Base-by-base conservation (phyloP, 2,888 invertebrate genomes). In the Scaptomyza caliginosa region DNA sequence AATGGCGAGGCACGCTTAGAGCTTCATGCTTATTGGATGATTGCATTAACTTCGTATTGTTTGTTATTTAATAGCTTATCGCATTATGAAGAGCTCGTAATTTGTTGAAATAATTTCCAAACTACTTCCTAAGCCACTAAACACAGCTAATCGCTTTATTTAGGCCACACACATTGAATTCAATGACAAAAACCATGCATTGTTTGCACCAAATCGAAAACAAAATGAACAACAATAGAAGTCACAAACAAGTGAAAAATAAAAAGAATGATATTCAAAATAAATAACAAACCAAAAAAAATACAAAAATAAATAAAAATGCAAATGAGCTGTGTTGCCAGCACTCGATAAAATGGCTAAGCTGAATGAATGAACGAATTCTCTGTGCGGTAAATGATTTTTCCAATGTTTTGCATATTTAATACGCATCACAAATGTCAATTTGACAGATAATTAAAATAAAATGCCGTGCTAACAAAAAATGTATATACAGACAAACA, bases 391-490 rank as follows among this genome's bases (percentile, higher is more conserved):
- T 17, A 10, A 36, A 49, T 58, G 19, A 36, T 45, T 60, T 64
- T 56, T 67, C 11, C 16, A 50, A 54, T 67, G 30, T 54, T 50
- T 59, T 40, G 26, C n/a, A 68, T 46, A 48, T 39, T 58, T 54
- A 13, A 34, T 52, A 54, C 13, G 45, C 58, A 24, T 45, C 26
- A 23, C 16, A 32, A 43, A 28, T 36, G 38, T 32, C 42, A n/a
- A 23, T 5, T 38, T 34, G 49, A n/a, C 40, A 52, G 67, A 67
- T 85, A 81, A 83, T 83, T 87, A 81, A 77, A 72, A 85, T 63
- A 54, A 71, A 81, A 71, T 56, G 56, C 51, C 43, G 21, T 24
- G 49, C 50, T 57, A 45, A 16, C n/a, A n/a, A n/a, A n/a, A n/a
- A n/a, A n/a, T n/a, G n/a, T n/a, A n/a, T n/a, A n/a, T n/a, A n/a